phyloP scores from a whole-genome alignment of 2,888 invertebrate genomes.

The Diaperis boleti region DNA sequence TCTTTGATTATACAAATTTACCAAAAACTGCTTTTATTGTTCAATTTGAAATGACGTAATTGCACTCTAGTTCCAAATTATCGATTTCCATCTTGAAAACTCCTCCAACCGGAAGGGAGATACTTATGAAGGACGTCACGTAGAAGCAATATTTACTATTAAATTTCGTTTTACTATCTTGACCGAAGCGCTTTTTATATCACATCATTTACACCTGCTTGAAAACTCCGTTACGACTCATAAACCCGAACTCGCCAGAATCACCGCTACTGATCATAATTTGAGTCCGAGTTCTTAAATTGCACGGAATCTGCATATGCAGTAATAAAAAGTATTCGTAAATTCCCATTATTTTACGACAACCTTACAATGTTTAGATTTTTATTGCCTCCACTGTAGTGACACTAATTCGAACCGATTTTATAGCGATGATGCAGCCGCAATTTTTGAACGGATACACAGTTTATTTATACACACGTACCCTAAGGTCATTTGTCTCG shows the following conservation, averaged over 20 bases:
- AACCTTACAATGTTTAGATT: not conserved
- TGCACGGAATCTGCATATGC: not conserved
- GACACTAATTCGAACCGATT: too few relatives aligned
- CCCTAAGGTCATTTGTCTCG: too few relatives aligned
- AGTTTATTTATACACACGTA: too few relatives aligned
- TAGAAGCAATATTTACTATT: conserved; percentile 34
- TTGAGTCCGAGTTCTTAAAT: conserved; percentile 18
- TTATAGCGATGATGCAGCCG: too few relatives aligned
- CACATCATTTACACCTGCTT: conserved; percentile 39
- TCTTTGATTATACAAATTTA: too few relatives aligned
- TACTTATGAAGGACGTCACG: conserved; percentile 34
- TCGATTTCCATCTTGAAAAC: conserved; percentile 14
- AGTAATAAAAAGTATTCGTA: not conserved
- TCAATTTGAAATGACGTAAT: too few relatives aligned
- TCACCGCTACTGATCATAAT: conserved; percentile 27
- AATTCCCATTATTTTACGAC: not conserved
- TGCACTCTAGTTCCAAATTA: too few relatives aligned
- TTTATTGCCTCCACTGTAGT: too few relatives aligned
- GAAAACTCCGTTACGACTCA: conserved; percentile 37
- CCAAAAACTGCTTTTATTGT: too few relatives aligned
- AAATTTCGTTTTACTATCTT: conserved; percentile 33
- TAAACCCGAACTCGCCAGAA: conserved; percentile 29
- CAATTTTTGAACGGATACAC: too few relatives aligned
- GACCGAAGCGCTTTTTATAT: conserved; percentile 36
- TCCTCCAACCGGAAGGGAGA: conserved; percentile 10